phyloP scores from a whole-genome alignment of 1,140 invertebrate genomes.

The Polyergus mexicanus region DNA sequence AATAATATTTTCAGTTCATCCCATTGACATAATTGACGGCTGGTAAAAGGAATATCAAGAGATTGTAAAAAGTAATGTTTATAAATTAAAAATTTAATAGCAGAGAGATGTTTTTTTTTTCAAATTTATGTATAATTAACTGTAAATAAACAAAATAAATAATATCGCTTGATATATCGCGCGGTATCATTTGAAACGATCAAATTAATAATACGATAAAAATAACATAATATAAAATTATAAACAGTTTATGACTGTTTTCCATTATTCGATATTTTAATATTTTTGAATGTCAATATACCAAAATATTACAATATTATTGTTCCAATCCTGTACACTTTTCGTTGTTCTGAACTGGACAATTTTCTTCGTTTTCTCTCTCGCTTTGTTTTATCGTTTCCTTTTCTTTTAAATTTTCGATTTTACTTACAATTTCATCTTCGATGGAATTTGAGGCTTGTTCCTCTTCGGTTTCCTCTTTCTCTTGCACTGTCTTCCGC shows the following conservation, averaged over 20 bases:
- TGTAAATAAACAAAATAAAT: slow-evolving; percentile 63
- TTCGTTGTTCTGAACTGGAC: neutral
- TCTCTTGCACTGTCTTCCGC: neutral
- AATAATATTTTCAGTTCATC: slow-evolving; percentile 34
- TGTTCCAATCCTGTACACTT: slow-evolving; percentile 6
- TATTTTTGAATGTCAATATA: neutral
- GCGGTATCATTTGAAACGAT: neutral
- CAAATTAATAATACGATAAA: neutral
- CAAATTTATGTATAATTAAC: slow-evolving; percentile 17
- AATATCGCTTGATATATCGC: neutral
- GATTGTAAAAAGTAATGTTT: slow-evolving; percentile 31
- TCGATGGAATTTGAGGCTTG: neutral
- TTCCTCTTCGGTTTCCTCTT: slow-evolving; percentile 6
- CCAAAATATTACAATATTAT: neutral
- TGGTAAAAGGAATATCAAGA: slow-evolving; percentile 14
- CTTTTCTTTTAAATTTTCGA: neutral
- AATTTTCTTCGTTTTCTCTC: neutral
- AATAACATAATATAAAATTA: neutral
- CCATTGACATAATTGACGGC: slow-evolving; percentile 28
- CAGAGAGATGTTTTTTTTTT: neutral
- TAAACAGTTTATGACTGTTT: neutral
- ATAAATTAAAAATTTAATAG: slow-evolving; percentile 54
- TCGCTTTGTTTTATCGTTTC: neutral
- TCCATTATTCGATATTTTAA: neutral
- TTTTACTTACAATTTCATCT: slow-evolving; percentile 1